Conservation (phyloP, 2,113 vertebrate genomes). For the Grammomys dolichurus region DNA sequence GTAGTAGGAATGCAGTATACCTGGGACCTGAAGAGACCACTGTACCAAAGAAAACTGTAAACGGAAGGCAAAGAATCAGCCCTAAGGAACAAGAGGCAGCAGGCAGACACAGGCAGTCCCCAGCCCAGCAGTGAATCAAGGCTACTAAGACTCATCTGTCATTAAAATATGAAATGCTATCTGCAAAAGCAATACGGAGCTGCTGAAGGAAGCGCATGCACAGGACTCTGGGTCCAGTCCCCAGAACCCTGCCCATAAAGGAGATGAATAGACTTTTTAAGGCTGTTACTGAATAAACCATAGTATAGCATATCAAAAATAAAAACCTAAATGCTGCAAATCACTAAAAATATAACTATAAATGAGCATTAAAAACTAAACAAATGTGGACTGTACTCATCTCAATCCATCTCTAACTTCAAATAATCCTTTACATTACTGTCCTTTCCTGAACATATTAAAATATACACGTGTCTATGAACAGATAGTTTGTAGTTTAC, state of each 20-base stretch:
- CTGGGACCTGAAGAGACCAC: constrained; percentile 25
- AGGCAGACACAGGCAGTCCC: background rate
- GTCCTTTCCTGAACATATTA: constrained; percentile 35
- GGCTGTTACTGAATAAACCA: background rate
- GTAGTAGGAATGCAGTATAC: background rate
- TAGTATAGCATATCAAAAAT: background rate
- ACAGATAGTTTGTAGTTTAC: constrained; percentile 45
- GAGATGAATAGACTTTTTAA: background rate
- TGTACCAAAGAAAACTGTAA: background rate
- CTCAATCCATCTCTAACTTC: constrained; percentile 56
- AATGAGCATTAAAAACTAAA: constrained; percentile 60
- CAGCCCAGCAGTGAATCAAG: background rate
- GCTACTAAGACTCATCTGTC: background rate
- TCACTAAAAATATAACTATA: constrained; percentile 59
- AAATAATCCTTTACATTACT: constrained; percentile 23
- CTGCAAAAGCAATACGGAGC: background rate
- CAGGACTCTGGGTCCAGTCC: background rate
- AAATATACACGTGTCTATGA: background rate
- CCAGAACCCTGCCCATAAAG: background rate
- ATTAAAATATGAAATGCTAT: constrained; percentile 54
- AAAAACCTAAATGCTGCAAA: background rate
- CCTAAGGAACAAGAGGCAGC: background rate
- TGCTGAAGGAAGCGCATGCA: background rate
- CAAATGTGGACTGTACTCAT: constrained; percentile 55
- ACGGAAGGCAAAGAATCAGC: background rate